Evolutionary conservation across 2,888 invertebrate species (phyloP).

Genomic region (Leptopilina myrica): DNA sequence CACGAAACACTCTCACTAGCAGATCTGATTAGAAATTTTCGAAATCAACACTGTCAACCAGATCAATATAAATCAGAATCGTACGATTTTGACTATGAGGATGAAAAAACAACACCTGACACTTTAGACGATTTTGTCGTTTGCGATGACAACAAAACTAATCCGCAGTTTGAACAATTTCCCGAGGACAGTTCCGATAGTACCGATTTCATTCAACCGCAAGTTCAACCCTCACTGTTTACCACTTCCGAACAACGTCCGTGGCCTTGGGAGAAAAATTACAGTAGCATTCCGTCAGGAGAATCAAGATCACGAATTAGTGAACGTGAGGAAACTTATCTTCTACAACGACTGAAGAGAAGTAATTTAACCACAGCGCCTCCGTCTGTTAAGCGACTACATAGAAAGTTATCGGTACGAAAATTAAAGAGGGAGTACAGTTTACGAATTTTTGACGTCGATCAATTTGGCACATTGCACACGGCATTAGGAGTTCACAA

Average conservation of each 20-base stretch:
- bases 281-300: slow-evolving; percentile 53
- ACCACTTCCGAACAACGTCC: slow-evolving; percentile 70
- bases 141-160: slow-evolving; percentile 68
- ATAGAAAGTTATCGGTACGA: slow-evolving; percentile 80
- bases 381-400: slow-evolving; percentile 76
- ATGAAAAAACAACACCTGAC: slow-evolving; percentile 56
- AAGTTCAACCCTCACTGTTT: slow-evolving; percentile 71
- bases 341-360: slow-evolving; percentile 71
- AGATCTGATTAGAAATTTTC: slow-evolving; percentile 65
- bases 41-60: slow-evolving; percentile 55
- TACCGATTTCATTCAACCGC: slow-evolving; percentile 63
- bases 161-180: slow-evolving; percentile 69
- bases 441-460: slow-evolving; percentile 80
- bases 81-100: slow-evolving; percentile 65
- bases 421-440: slow-evolving; percentile 80
- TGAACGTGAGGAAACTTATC: slow-evolving; percentile 77
- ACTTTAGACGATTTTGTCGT: slow-evolving; percentile 45
- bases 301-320: slow-evolving; percentile 73
- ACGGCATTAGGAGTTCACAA: slow-evolving; percentile 49
- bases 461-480: slow-evolving; percentile 67
- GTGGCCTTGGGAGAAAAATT: slow-evolving; percentile 77
- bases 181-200: slow-evolving; percentile 65
- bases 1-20: slow-evolving; percentile 63
- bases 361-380: slow-evolving; percentile 68
- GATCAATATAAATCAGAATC: slow-evolving; percentile 60